Conservation (phyloP, 2,888 invertebrate species). For the Temnothorax unifasciatus region DNA sequence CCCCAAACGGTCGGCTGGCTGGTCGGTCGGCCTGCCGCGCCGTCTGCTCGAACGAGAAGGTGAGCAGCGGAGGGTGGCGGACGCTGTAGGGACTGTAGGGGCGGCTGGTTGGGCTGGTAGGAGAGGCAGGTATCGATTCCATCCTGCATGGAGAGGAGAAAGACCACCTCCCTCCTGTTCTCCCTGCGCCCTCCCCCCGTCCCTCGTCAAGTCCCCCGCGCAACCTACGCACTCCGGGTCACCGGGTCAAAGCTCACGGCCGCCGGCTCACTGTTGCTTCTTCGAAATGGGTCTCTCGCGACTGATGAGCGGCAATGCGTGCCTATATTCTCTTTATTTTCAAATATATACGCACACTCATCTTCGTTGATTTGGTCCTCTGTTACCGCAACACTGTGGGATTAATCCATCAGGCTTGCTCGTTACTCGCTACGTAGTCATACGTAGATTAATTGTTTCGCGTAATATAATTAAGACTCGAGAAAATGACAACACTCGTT, state of each 20-base stretch:
- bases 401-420: background rate
- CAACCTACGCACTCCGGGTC: slow-evolving; percentile 82
- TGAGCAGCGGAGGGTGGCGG: slow-evolving; percentile 57
- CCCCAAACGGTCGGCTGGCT: slow-evolving; percentile 25
- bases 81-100: slow-evolving; percentile 43
- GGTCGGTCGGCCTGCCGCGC: slow-evolving; percentile 18
- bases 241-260: slow-evolving; percentile 85
- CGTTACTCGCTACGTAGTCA: background rate
- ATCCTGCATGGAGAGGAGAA: slow-evolving; percentile 79
- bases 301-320: slow-evolving; percentile 16
- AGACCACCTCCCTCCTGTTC: slow-evolving; percentile 43
- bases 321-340: background rate
- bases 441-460: background rate
- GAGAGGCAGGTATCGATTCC: slow-evolving; percentile 84
- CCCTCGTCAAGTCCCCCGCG: slow-evolving; percentile 49
- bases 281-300: slow-evolving; percentile 56
- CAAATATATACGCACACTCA: background rate
- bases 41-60: slow-evolving; percentile 53
- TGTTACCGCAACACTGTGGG: background rate
- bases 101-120: slow-evolving; percentile 78
- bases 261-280: slow-evolving; percentile 83
- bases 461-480: background rate
- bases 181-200: slow-evolving; percentile 7
- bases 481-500: background rate
- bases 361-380: background rate